Percentiles rank a stretch among this genome's conserved stretches.
Evolutionary conservation across 2,113 vertebrate species (phyloP).

Genomic region (Lethenteron reissneri): DNA sequence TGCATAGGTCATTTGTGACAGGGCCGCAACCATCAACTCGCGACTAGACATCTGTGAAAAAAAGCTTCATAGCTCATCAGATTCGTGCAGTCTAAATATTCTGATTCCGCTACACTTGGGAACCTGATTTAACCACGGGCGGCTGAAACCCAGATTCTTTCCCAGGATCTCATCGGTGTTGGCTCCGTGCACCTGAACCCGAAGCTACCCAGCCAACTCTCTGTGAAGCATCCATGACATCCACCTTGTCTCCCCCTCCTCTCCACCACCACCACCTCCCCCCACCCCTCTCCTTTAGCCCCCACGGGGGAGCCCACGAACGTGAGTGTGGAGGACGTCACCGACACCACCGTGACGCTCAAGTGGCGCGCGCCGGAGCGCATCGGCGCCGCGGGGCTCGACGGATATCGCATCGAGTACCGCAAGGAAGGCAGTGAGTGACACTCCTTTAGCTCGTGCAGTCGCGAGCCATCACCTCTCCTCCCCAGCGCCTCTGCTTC

Average conservation of each 20-base stretch:
- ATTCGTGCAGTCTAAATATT: too few relatives aligned
- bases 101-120: too few relatives aligned
- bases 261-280: too few relatives aligned
- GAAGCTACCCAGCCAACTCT: too few relatives aligned
- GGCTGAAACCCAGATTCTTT: too few relatives aligned
- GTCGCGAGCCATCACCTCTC: conserved; percentile 28
- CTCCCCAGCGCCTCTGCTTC: neutral
- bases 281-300: conserved; percentile 20
- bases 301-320: conserved; percentile 48
- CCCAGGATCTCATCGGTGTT: too few relatives aligned
- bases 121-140: too few relatives aligned
- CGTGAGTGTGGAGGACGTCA: conserved; percentile 47
- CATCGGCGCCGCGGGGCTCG: conserved; percentile 51
- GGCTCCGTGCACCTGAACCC: too few relatives aligned
- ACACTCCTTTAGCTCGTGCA: conserved; percentile 24
- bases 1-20: too few relatives aligned
- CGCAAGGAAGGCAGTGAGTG: conserved; percentile 86
- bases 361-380: conserved; percentile 55
- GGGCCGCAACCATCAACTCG: too few relatives aligned
- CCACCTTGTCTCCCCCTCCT: conserved; percentile 11
- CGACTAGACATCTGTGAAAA: too few relatives aligned
- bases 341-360: conserved; percentile 43
- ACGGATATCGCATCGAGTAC: conserved; percentile 63
- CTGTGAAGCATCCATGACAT: conserved; percentile 1
- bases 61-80: too few relatives aligned